Base-by-base conservation (phyloP, 2,113 vertebrate genomes). In the Podiceps cristatus region DNA sequence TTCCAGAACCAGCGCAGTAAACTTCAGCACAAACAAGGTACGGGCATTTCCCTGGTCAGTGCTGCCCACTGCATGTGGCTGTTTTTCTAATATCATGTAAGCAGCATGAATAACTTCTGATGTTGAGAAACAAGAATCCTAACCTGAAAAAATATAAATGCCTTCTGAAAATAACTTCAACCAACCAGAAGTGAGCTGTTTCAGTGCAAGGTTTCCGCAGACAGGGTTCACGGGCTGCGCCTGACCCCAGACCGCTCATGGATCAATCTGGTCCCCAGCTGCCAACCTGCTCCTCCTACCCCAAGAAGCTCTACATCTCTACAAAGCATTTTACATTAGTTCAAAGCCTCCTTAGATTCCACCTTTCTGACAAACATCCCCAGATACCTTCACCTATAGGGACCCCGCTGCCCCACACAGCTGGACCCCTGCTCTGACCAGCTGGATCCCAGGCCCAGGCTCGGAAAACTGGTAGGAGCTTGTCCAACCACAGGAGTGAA, bases 1-100 rank as follows among this genome's bases (percentile, higher is more conserved):
- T 95, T 95, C 86, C 90, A 96, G 93, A 95, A 91, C 35, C 31
- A 28, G 67, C 1, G 2, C 52, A 89, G 91, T 76, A 93, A 96
- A 91, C 71, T 79, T 93, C 88, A 75, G 56, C 91, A 73, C 52
- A 95, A 96, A 94, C 44, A 84, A 64, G 40, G 50, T 68, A 50
- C 2, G 10, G 89, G 95, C 69, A 87, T 77, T 81, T 94, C 63
- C 86, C 88, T 86, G 37, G 58, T 59, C 67, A 78, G 11, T 16
- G 55, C 56, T 69, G 60, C 45, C 33, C 73, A 75, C 35, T 44
- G 53, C 58, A 45, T 31, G 24, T 29, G 18, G 62, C 18, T 71
- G 7, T 50, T 83, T 89, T 77, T 85, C 64, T 37, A 77, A 35
- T 45, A 56, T 29, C 62, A 27, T 18, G 14, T n/a, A 72, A 84